These are phyloP conservation scores for Gymnocheta viridis DNA, from an alignment of 2,888 invertebrate species.

Conservation along the genomic window DNA sequence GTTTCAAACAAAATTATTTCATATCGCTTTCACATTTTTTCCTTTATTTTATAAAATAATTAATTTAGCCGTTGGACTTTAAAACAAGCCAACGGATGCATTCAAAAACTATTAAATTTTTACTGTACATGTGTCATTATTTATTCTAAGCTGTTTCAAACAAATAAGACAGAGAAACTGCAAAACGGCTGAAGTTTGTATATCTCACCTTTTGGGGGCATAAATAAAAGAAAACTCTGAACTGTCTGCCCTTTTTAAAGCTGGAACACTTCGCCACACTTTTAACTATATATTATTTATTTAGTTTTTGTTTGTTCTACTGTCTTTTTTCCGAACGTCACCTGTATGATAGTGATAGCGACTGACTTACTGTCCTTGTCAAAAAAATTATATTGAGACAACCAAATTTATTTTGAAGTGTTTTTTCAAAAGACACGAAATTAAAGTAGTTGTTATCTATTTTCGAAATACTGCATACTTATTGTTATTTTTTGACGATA, in stretches of 20 bases:
- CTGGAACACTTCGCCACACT: neutral
- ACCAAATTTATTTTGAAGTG: constrained; percentile 38
- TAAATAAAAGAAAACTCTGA: neutral
- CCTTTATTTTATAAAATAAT: neutral
- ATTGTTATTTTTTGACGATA: neutral
- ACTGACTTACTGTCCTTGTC: constrained; percentile 36
- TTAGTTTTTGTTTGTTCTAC: neutral
- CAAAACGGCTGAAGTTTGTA: constrained; percentile 25
- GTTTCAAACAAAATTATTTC: neutral
- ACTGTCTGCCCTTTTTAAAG: neutral
- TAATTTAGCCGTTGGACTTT: constrained; percentile 11
- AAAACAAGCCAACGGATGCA: neutral
- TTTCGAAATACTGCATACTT: neutral
- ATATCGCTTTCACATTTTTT: neutral
- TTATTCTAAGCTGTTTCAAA: neutral
- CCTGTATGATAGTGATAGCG: neutral
- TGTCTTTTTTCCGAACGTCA: neutral
- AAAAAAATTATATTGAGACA: constrained; percentile 6
- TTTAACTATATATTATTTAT: neutral
- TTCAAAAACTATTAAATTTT: neutral
- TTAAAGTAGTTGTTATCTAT: constrained; percentile 56
- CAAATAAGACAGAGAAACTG: neutral
- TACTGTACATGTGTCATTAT: neutral
- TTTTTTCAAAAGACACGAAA: constrained; percentile 45
- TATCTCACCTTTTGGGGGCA: constrained; percentile 27